phyloP scores from a whole-genome alignment of 2,888 invertebrate species.

The Perithous albicinctus region DNA sequence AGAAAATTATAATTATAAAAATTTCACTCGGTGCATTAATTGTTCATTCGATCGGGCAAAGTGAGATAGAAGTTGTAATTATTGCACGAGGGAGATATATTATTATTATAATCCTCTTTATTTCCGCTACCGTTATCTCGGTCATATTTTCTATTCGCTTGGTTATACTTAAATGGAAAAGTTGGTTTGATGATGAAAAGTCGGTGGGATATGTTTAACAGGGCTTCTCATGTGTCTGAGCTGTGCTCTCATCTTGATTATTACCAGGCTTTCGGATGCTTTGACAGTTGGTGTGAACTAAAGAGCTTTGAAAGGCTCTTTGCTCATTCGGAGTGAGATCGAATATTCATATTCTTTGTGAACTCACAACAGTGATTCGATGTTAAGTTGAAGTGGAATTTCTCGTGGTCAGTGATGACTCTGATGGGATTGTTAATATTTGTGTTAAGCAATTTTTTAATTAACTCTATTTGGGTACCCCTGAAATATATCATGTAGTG shows the following conservation, averaged over 20 bases:
- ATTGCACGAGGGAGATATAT: conserved; percentile 24
- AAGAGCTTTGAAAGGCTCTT: background rate
- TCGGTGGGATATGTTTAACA: background rate
- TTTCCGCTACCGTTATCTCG: conserved; percentile 32
- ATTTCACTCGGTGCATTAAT: conserved; percentile 52
- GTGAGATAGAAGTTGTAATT: conserved; percentile 36
- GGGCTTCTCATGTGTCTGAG: background rate
- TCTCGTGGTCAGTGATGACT: too few relatives aligned
- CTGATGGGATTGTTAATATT: too few relatives aligned
- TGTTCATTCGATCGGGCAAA: conserved; percentile 44
- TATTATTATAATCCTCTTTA: conserved; percentile 35
- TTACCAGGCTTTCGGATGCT: background rate
- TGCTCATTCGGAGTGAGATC: too few relatives aligned
- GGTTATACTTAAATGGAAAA: background rate
- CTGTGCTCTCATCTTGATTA: background rate
- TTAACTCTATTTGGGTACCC: too few relatives aligned
- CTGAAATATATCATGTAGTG: too few relatives aligned
- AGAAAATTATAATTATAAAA: conserved; percentile 53
- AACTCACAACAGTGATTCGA: too few relatives aligned
- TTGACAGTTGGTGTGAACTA: background rate
- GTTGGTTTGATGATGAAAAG: background rate
- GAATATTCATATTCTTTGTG: too few relatives aligned
- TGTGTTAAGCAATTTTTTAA: too few relatives aligned
- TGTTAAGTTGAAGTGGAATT: too few relatives aligned
- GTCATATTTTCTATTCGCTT: conserved; percentile 15